These are phyloP conservation scores for Rutpela maculata DNA, from an alignment of 2,888 invertebrate genomes.

Conservation along the genomic window DNA sequence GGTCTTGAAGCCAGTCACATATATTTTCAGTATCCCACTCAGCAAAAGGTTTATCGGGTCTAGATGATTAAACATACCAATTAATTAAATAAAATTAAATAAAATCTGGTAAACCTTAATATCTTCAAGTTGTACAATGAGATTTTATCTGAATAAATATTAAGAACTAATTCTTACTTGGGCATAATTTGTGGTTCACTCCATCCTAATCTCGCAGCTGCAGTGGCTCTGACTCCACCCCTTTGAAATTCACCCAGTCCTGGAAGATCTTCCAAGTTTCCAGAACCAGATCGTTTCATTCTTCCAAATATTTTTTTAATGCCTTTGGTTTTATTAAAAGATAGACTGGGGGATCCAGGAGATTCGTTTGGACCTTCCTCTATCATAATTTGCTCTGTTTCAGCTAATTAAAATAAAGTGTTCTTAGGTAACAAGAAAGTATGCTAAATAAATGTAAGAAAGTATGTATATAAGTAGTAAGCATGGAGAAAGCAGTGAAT, in stretches of 20 bases:
- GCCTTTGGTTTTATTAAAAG: constrained; percentile 77
- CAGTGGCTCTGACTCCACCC: constrained; percentile 84
- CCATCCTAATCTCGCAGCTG: constrained; percentile 83
- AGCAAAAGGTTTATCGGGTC: constrained; percentile 84
- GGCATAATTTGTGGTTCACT: constrained; percentile 70
- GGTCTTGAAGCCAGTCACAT: constrained; percentile 87
- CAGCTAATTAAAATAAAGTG: constrained; percentile 75
- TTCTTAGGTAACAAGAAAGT: not conserved
- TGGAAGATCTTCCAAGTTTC: constrained; percentile 80
- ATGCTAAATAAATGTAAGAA: not conserved
- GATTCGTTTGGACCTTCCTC: constrained; percentile 68
- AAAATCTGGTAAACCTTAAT: not conserved
- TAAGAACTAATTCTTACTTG: constrained; percentile 61
- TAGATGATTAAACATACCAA: constrained; percentile 64
- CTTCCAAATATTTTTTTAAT: constrained; percentile 82
- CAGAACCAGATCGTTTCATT: constrained; percentile 82
- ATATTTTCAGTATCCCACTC: constrained; percentile 89
- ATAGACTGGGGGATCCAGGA: constrained; percentile 71
- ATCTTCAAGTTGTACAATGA: no score
- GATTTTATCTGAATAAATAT: not conserved
- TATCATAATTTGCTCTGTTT: constrained; percentile 78
- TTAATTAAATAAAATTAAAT: constrained; percentile 31
- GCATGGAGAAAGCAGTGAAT: constrained; percentile 6
- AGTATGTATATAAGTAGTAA: constrained; percentile 1
- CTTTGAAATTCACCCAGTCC: constrained; percentile 81